A percentile compares a stretch with the other conserved stretches of the same genome.
Evolutionary conservation across 1,140 invertebrate genomes (phyloP).

Genomic region (Calliphora vicina): DNA sequence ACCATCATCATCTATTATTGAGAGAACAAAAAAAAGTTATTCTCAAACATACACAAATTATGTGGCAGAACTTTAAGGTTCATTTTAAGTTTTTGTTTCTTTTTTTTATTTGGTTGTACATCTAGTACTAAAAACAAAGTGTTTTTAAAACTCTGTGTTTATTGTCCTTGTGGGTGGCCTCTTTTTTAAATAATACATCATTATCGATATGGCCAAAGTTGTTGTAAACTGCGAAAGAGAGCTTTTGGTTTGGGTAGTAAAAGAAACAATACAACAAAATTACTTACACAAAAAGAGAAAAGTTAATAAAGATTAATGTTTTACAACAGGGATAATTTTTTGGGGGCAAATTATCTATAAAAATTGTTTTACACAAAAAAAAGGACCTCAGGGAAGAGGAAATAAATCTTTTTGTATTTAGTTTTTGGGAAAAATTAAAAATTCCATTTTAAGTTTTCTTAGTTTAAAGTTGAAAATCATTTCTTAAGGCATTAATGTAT

Average conservation of each 20-base stretch:
- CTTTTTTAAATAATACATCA: not conserved
- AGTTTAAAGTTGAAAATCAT: too few species aligned
- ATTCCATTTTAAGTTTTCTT: too few species aligned
- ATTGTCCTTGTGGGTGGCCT: constrained; percentile 21
- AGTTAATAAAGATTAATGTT: constrained; percentile 17
- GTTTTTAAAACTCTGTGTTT: not conserved
- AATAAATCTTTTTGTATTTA: too few species aligned
- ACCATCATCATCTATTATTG: not conserved
- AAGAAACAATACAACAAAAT: not conserved
- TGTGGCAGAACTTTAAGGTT: constrained; percentile 13
- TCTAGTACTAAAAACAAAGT: not conserved
- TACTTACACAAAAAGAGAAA: not conserved
- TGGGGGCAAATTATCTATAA: not conserved
- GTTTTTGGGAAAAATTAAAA: too few species aligned
- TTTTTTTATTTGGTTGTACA: not conserved
- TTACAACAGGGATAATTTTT: not conserved
- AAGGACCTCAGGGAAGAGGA: too few species aligned
- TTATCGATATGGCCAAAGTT: constrained; percentile 1
- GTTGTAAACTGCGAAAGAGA: not conserved
- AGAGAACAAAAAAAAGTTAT: not conserved
- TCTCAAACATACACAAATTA: constrained; percentile 14
- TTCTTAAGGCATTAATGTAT: too few species aligned
- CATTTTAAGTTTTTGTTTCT: not conserved
- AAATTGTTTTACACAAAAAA: not conserved
- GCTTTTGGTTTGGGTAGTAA: not conserved